Percentiles rank a stretch among this genome's conserved stretches.
These are phyloP conservation scores for Coccyzus lansbergi DNA, from an alignment of 2,797 vertebrate species.

Conservation along the genomic window DNA sequence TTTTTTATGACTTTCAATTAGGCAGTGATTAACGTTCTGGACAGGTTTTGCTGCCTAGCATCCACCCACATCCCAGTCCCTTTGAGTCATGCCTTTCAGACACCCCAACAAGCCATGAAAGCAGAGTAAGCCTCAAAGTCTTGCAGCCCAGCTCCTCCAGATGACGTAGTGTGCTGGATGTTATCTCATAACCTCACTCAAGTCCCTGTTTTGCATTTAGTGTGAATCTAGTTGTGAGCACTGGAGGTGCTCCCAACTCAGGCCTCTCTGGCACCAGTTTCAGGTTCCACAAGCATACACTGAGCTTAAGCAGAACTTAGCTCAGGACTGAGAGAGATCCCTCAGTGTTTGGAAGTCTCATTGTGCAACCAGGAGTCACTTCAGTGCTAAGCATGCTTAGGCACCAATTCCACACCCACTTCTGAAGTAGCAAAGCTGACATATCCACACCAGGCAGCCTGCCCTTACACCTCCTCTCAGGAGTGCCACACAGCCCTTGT, in stretches of 20 bases:
- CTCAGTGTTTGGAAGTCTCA: neutral
- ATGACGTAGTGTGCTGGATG: neutral
- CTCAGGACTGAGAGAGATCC: neutral
- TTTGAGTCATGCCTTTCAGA: neutral
- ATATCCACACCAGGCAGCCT: neutral
- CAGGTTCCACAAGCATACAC: neutral
- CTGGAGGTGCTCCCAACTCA: neutral
- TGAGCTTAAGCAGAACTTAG: neutral
- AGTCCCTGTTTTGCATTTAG: accelerated
- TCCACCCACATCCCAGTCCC: neutral
- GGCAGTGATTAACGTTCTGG: conserved; percentile 34
- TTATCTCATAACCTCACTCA: accelerated
- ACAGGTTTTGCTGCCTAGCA: neutral
- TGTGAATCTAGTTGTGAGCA: neutral
- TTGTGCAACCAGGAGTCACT: neutral
- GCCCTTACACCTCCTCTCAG: neutral
- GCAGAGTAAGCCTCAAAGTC: neutral
- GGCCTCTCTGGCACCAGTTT: neutral
- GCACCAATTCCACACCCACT: neutral
- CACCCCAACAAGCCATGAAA: neutral
- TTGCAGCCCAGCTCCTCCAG: neutral
- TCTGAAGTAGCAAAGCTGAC: neutral
- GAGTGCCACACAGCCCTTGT: neutral
- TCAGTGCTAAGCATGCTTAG: neutral
- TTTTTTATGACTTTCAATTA: conserved; percentile 13